Base-by-base conservation (phyloP, 2,797 vertebrate genomes). In the Sebastolobus alascanus region DNA sequence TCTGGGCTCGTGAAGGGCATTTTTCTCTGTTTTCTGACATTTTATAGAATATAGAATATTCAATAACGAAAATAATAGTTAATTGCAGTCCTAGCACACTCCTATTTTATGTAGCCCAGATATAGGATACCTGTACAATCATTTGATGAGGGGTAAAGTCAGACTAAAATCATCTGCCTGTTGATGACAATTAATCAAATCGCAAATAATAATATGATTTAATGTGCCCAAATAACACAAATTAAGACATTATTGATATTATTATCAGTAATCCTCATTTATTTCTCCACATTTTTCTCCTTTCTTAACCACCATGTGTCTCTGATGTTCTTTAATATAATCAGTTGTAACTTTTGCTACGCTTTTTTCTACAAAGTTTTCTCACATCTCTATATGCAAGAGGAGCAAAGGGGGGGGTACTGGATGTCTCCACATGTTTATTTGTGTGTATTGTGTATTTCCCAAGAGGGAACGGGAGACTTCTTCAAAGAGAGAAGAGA, bases 401-500 rank as follows among this genome's bases (percentile, higher is more conserved):
- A 68, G 27, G 9, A 73, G 63, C 72, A 64, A 67, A 79, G 52
- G 40, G 52, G 40, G 52, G 70, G 55, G 5, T 58, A 43, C 35
- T 66, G 68, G 56, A 77, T 84, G 77, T 67, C 80, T 81, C 83
- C 67, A 69, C 64, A 71, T 93, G 87, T 92, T 94, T 92, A 83
- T 88, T 73, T 89, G 86, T 82, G 65, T 90, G 83, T 93, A 87
- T 94, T 92, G 25, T 25, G 25, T 25, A 25, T 25, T 25, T 94
- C 90, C 86, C 82, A 43, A 84, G 91, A 88, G 91, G 85, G 73
- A 85, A 84, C 68, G 65, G 73, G 63, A 88, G 84, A 89, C 81
- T 9, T 93, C 91, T 94, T 94, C 91, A 94, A 92, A 94, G 90
- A 81, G 65, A 75, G 73, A 38, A 78, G 71, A 83, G 82, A 87